Conservation (phyloP, 2,797 vertebrate genomes). For the Halcyon badia region DNA sequence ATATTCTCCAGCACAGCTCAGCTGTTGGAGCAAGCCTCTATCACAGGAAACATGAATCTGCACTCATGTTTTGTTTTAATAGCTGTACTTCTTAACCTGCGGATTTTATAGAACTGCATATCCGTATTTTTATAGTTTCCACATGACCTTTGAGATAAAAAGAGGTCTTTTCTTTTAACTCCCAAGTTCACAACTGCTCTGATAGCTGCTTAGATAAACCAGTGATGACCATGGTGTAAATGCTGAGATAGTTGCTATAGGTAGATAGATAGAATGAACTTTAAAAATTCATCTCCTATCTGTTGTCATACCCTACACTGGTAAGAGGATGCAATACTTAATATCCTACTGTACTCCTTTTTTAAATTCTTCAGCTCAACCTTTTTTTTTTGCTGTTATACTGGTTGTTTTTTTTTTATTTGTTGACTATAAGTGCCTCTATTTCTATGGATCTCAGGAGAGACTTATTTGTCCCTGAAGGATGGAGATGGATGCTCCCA, state of each 20-base stretch:
- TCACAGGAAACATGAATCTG: background rate
- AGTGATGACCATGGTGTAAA: conserved; percentile 44
- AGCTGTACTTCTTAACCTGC: conserved; percentile 7
- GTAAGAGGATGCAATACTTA: conserved; percentile 14
- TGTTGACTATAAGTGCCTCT: background rate
- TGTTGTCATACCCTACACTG: background rate
- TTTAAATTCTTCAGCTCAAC: background rate
- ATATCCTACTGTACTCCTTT: background rate
- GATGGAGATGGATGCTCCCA: background rate
- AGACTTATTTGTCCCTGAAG: background rate
- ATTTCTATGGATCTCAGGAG: background rate
- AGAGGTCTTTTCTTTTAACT: conserved; percentile 56
- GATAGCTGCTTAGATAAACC: conserved; percentile 55
- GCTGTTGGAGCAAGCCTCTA: background rate
- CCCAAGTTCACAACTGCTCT: conserved; percentile 53
- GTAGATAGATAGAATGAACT: conserved; percentile 53
- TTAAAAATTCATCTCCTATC: conserved; percentile 52
- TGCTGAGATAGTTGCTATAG: conserved; percentile 15
- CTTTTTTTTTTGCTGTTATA: background rate
- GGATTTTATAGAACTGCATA: conserved; percentile 19
- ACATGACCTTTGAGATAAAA: conserved; percentile 56
- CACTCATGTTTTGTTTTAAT: conserved; percentile 32
- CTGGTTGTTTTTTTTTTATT: background rate
- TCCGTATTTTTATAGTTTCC: conserved; percentile 32
- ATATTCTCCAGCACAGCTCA: background rate